Evolutionary conservation across 2,113 vertebrate species (phyloP), one percentile per base, ranked within the genome.

Genomic region (Bombycilla garrulus): DNA sequence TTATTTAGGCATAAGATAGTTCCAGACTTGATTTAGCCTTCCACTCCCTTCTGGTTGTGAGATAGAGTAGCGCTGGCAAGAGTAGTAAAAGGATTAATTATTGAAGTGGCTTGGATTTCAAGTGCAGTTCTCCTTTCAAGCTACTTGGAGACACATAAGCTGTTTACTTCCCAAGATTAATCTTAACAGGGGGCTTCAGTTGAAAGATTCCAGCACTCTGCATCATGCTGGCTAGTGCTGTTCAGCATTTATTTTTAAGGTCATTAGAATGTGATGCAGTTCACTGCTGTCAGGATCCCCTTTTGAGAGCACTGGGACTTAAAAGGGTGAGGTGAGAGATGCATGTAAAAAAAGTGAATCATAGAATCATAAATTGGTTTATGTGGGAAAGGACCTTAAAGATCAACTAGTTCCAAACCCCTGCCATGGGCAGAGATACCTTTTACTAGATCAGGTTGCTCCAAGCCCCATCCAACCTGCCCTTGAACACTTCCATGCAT

Each of bases 11-110:
- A 78, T 81, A 78, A 73, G 36, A 70, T 18, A 36, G 88, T 40
- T 91, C 60, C 60, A 81, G 44, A 50, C 86, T 81, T 83, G 94
- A 96, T 96, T 95, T 96, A 95, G 92, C 92, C 51, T 94, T 92
- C 95, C 94, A 58, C 94, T 88, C 91, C 95, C 92, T 94, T 73
- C 69, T 93, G 94, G 60, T 85, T 92, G 60, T 64, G 80, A 94
- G 66, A 86, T 1, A 24, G 62, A 77, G 61, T 22, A 88, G 90
- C 12, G 0, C 51, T 74, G 91, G 88, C 92, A 91, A 74, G 71
- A 81, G 91, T 24, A 88, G 79, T 81, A 73, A 86, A 93, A 78
- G 79, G 73, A 94, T 78, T 83, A 86, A 88, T 90, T 84, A 90
- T 73, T 94, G 60, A 88, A 81, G 69, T 62, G 72, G 72, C 88